Base-by-base conservation (phyloP, 2,797 vertebrate genomes). In the Chromobotia macracanthus region DNA sequence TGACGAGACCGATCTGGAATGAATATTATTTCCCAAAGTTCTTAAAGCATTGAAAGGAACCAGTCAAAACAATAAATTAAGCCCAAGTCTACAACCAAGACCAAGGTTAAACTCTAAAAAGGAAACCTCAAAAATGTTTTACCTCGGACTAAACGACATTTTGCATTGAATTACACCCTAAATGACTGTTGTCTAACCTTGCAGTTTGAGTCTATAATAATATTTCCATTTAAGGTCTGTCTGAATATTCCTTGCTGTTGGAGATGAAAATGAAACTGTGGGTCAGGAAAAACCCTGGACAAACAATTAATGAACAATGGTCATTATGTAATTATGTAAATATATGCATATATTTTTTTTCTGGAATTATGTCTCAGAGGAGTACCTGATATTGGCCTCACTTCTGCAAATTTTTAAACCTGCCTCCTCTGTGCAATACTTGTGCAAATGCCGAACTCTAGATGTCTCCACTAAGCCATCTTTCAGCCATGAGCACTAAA, bases 221-320 rank as follows among this genome's bases (percentile, higher is more conserved):
- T 90, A 87, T 92, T 94, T 94, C 91, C 88, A 91, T 93, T 91
- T 88, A 90, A 89, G 87, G 88, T 85, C 87, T 85, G 84, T 78
- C 87, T 90, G 87, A 90, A 89, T 91, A 87, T 87, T 87, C 83
- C 84, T 82, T 86, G 84, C 85, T 88, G 84, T 70, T 53, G 50
- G 68, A 86, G 80, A 84, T n/a, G n/a, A 80, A 77, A 82, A 83
- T 46, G 21, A 85, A 82, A 85, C 80, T 76, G 64, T 77, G 78
- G 82, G 80, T 77, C 80, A 84, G 90, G 92, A 89, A 90, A 84
- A 84, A 81, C 18, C 16, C 55, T 44, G 8, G 25, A 72, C 21
- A 21, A 69, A 80, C 58, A 63, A 75, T 75, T 77, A 74, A 79
- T 63, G 66, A 75, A 74, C 51, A 56, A 31, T 31, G 31, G 31